Evolutionary conservation across 2,797 vertebrate genomes (phyloP).

Genomic region (Enteromius thamalakanensis): DNA sequence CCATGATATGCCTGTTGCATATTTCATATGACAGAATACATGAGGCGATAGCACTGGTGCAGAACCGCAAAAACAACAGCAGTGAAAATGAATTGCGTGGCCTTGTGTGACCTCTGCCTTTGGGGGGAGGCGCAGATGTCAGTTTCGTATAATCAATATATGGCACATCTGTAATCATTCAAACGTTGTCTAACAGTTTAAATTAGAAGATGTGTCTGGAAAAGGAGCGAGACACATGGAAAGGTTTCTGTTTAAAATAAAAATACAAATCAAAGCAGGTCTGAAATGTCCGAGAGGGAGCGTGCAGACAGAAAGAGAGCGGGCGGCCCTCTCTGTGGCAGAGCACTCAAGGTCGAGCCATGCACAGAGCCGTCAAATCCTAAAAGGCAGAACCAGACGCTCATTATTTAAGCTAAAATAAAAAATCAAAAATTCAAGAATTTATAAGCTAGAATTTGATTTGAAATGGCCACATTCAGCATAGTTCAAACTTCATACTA

Average conservation of each 20-base stretch:
- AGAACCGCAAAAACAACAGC: conserved; percentile 21
- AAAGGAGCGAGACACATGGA: background rate
- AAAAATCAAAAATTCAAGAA: background rate
- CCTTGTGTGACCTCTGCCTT: conserved; percentile 14
- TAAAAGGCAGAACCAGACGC: background rate
- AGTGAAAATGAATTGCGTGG: conserved; percentile 19
- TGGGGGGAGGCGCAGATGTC: background rate
- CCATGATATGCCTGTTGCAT: conserved; percentile 24
- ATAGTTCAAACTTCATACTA: too few species aligned
- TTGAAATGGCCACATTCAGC: too few species aligned
- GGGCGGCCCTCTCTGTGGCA: background rate
- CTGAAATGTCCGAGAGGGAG: background rate
- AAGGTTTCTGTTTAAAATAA: background rate
- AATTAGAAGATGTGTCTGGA: background rate
- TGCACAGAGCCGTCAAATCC: conserved; percentile 16
- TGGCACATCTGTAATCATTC: conserved; percentile 25
- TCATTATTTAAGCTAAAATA: background rate
- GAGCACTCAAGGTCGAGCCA: conserved; percentile 12
- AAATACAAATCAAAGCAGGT: background rate
- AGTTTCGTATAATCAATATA: conserved; percentile 18
- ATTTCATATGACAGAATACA: conserved; percentile 43
- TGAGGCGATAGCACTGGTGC: conserved; percentile 11
- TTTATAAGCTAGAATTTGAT: background rate
- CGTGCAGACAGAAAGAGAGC: background rate
- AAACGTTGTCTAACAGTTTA: background rate